Conservation (phyloP, 2,113 vertebrate species). For the Megaptera novaeangliae region DNA sequence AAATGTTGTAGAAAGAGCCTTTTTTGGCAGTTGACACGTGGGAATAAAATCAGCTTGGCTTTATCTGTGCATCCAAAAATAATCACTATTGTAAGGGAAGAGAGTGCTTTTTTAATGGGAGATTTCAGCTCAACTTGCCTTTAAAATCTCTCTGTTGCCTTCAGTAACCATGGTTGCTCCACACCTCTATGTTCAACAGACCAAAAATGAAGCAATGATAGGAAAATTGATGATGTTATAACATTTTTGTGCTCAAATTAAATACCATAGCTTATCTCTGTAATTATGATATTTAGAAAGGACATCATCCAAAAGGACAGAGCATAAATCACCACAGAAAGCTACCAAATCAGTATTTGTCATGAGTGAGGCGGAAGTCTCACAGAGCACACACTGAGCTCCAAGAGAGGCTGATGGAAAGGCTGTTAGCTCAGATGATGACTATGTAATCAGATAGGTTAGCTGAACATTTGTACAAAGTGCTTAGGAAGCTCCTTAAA, state of each 20-base stretch:
- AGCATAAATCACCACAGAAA: not conserved
- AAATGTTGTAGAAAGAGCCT: not conserved
- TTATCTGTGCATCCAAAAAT: not conserved
- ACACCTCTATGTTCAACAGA: not conserved
- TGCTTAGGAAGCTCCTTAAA: conserved; percentile 16
- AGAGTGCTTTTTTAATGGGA: not conserved
- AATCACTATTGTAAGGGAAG: not conserved
- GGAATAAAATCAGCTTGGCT: not conserved
- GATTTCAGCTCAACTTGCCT: not conserved
- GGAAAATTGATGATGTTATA: not conserved
- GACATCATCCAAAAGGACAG: not conserved
- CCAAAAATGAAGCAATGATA: not conserved
- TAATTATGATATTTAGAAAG: conserved; percentile 30
- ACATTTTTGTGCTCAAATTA: not conserved
- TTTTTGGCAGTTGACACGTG: not conserved
- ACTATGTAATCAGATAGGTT: not conserved
- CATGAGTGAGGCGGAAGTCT: not conserved
- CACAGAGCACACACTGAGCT: not conserved
- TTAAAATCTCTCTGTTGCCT: not conserved
- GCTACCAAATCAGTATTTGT: not conserved
- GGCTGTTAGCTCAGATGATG: not conserved
- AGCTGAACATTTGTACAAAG: not conserved
- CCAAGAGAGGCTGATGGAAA: not conserved
- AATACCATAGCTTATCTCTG: not conserved
- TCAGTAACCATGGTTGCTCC: not conserved